These are phyloP conservation scores for Bostrychus sinensis DNA, from an alignment of 2,113 vertebrate species.

Conservation along the genomic window DNA sequence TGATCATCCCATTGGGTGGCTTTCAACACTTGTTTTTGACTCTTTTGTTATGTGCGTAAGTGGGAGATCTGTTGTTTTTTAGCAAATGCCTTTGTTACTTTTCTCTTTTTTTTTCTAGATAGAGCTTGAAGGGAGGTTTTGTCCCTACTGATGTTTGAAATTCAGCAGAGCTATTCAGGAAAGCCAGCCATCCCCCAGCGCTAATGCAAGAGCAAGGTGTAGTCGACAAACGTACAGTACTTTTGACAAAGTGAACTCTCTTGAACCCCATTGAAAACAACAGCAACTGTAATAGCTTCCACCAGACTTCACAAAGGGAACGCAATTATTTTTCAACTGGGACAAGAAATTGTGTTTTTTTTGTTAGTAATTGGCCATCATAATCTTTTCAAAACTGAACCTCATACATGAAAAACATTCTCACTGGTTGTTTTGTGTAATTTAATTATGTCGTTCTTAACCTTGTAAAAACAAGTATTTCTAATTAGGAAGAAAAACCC, in stretches of 20 bases:
- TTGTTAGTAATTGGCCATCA: constrained; percentile 11
- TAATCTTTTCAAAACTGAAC: background rate
- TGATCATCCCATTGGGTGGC: constrained; percentile 29
- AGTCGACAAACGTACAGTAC: constrained; percentile 30
- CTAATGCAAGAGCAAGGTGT: constrained; percentile 25
- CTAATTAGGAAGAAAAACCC: no score
- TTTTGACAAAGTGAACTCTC: constrained; percentile 25
- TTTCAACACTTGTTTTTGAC: constrained; percentile 21
- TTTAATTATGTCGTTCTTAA: background rate
- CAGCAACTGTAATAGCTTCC: constrained; percentile 1
- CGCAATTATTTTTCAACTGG: constrained; percentile 22
- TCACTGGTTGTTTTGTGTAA: background rate
- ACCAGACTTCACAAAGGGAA: constrained; percentile 4
- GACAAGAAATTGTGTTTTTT: constrained; percentile 6
- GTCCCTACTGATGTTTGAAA: constrained; percentile 39
- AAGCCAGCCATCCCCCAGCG: constrained; percentile 40
- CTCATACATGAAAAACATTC: background rate
- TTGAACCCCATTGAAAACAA: constrained; percentile 17
- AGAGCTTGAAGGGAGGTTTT: constrained; percentile 26
- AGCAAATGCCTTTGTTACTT: constrained; percentile 19
- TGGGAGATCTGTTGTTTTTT: constrained; percentile 17
- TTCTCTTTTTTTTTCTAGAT: constrained; percentile 26
- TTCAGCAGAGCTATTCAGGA: constrained; percentile 34
- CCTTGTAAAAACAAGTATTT: background rate
- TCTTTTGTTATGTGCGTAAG: constrained; percentile 11